Conservation (phyloP, 2,113 vertebrate genomes). For the Sinocyclocheilus grahami region DNA sequence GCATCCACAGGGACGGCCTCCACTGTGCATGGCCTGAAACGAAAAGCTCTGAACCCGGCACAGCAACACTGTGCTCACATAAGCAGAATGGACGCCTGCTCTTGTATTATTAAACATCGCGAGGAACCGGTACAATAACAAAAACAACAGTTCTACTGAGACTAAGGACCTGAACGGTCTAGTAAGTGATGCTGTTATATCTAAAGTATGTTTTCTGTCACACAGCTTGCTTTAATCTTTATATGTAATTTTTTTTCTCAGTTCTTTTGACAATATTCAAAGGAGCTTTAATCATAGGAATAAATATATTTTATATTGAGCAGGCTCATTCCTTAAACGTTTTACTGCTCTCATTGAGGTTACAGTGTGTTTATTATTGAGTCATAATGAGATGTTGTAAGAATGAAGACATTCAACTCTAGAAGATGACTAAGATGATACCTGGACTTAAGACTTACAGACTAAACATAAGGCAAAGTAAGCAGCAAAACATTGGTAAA, state of each 20-base stretch:
- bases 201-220: neutral
- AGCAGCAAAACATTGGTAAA: no score
- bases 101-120: constrained; percentile 68
- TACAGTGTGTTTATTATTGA: neutral
- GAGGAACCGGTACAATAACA: constrained; percentile 42
- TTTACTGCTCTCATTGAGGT: neutral
- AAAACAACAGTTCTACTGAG: neutral
- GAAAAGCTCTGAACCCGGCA: constrained; percentile 21
- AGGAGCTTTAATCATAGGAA: neutral
- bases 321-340: neutral
- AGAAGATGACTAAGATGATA: neutral
- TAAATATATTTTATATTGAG: neutral
- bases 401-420: neutral
- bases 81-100: constrained; percentile 61
- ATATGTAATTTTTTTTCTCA: no score
- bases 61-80: constrained; percentile 59
- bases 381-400: neutral
- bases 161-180: neutral
- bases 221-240: neutral
- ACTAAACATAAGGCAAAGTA: no score
- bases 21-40: constrained; percentile 54
- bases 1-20: constrained; percentile 59
- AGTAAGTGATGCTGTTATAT: neutral
- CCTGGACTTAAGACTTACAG: neutral
- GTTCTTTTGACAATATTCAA: neutral